phyloP scores from a whole-genome alignment of 2,888 invertebrate species.

The Zeuzera pyrina region DNA sequence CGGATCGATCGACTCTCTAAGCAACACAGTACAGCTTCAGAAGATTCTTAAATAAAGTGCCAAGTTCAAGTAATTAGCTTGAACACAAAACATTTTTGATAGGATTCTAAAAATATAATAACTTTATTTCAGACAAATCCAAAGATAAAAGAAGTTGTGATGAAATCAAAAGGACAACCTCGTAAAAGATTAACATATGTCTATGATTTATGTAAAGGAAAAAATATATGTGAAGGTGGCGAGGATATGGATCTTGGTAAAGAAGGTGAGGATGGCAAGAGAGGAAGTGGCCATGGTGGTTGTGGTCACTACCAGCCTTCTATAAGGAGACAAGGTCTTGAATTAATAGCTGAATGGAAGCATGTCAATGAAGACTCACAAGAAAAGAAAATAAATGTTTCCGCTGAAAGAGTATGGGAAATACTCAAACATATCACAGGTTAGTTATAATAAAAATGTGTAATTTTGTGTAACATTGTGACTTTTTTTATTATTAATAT shows the following conservation, averaged over 20 bases:
- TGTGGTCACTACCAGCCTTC: constrained; percentile 99
- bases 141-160: constrained; percentile 93
- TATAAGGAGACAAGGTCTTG: constrained; percentile 90
- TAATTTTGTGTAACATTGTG: no score
- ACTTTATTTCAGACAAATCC: constrained; percentile 84
- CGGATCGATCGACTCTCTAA: no score
- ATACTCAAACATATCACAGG: constrained; percentile 93
- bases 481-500: no score
- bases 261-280: constrained; percentile 78
- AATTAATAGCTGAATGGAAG: constrained; percentile 98
- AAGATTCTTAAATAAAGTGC: no score
- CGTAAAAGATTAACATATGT: constrained; percentile 95
- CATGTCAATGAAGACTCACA: constrained; percentile 98
- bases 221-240: constrained; percentile 98
- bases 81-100: no score
- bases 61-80: no score
- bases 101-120: no score
- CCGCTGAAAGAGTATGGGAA: constrained; percentile 97
- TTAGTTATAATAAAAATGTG: no score
- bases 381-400: constrained; percentile 93
- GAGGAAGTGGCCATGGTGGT: constrained; percentile 86
- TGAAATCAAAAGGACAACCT: constrained; percentile 97
- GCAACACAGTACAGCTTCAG: no score
- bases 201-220: constrained; percentile 98
- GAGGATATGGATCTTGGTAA: constrained; percentile 96